Conservation (phyloP, 2,113 vertebrate genomes). For the Circaetus cinerascens region DNA sequence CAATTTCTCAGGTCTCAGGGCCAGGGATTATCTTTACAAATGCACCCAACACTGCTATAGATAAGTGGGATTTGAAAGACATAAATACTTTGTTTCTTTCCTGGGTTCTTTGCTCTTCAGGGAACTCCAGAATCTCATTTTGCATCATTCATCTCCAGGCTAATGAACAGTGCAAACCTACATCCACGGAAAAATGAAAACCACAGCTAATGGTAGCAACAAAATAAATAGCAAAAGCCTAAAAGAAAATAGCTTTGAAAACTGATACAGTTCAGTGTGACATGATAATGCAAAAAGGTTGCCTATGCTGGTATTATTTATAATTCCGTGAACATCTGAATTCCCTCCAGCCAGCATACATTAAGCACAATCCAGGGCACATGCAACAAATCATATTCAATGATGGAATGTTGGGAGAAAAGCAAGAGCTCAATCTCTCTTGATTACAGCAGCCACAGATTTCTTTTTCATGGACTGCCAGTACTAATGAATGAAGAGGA, state of each 20-base stretch:
- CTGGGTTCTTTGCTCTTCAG: background rate
- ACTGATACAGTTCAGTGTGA: background rate
- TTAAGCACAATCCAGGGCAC: slow-evolving; percentile 7
- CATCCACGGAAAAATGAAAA: background rate
- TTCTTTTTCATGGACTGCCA: slow-evolving; percentile 32
- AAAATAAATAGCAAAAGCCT: background rate
- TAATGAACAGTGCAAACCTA: background rate
- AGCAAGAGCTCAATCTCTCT: slow-evolving; percentile 12
- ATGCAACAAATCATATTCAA: slow-evolving; percentile 45
- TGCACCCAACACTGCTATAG: background rate
- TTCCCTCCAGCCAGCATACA: slow-evolving; percentile 30
- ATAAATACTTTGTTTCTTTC: background rate
- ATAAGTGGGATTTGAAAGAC: background rate
- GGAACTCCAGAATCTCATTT: background rate
- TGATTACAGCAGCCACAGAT: slow-evolving; percentile 32
- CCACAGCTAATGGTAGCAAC: background rate
- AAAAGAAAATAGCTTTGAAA: slow-evolving; percentile 13
- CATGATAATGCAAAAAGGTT: background rate
- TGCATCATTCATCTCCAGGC: background rate
- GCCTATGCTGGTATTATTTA: background rate
- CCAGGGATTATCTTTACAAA: background rate
- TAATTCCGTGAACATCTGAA: background rate
- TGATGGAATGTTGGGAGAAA: slow-evolving; percentile 25
- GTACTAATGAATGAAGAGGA: slow-evolving; percentile 1
- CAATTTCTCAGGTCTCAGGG: background rate